Percentiles rank a stretch among this genome's conserved stretches.
Evolutionary conservation across 2,888 invertebrate genomes (phyloP).

Genomic region (Reticulitermes lucifugus): DNA sequence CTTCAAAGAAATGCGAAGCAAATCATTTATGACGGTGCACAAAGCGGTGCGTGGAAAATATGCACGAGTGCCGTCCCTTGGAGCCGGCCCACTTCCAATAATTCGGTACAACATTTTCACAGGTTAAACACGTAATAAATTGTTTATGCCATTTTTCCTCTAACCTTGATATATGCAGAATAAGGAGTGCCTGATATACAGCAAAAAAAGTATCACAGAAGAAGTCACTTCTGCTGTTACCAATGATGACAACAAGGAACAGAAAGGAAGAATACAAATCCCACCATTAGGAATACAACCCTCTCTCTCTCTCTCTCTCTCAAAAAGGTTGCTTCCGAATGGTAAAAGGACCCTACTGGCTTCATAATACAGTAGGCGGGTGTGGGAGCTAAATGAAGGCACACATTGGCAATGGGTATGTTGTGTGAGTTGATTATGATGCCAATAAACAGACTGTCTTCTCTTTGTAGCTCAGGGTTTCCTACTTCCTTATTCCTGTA

Average conservation of each 20-base stretch:
- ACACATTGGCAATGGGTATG: not conserved
- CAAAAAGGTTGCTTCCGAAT: not conserved
- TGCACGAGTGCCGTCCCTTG: no score
- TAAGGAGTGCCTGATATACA: not conserved
- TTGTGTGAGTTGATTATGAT: not conserved
- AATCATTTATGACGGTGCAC: no score
- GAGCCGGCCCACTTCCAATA: no score
- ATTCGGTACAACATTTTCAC: no score
- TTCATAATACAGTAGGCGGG: not conserved
- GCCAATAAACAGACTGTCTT: not conserved
- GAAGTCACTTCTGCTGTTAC: slow-evolving; percentile 11
- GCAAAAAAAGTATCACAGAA: not conserved
- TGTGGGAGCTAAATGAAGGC: not conserved
- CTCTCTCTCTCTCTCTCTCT: not conserved
- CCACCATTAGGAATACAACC: not conserved
- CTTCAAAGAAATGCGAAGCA: no score
- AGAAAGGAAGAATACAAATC: not conserved
- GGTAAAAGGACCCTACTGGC: not conserved
- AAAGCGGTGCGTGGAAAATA: no score
- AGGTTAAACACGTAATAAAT: not conserved
- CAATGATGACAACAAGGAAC: slow-evolving; percentile 19
- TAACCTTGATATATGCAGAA: not conserved
- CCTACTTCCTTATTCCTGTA: not conserved
- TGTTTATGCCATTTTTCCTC: not conserved
- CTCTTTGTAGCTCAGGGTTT: not conserved